These are phyloP conservation scores for Danaus melanippus DNA, from an alignment of 1,140 invertebrate species.

Conservation along the genomic window DNA sequence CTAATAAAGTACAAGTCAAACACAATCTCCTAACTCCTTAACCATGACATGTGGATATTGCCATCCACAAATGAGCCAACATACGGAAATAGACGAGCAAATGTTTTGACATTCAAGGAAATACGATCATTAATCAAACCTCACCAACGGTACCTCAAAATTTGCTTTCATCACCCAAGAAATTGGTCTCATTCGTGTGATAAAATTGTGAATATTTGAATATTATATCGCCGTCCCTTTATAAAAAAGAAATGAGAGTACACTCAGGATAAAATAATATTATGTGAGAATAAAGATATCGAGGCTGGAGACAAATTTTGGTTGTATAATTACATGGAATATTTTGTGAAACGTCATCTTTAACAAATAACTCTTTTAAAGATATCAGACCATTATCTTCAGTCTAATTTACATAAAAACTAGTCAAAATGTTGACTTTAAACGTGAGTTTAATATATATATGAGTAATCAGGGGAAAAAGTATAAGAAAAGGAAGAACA, in stretches of 20 bases:
- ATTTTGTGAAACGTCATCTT: no score
- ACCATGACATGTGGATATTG: neutral
- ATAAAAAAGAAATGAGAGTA: no score
- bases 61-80: constrained; percentile 18
- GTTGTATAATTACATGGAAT: no score
- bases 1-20: no score
- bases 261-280: no score
- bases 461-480: constrained; percentile 2
- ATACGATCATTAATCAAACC: constrained; percentile 18
- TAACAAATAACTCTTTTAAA: no score
- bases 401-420: neutral
- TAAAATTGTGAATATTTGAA: constrained; percentile 9
- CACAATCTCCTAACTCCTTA: no score
- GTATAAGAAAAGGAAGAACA: neutral
- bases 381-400: neutral
- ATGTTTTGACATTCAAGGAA: constrained; percentile 16
- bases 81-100: constrained; percentile 22
- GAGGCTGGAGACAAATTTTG: no score
- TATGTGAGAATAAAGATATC: no score
- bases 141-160: constrained; percentile 8
- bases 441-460: neutral
- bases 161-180: no score
- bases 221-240: neutral
- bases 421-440: neutral
- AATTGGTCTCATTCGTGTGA: neutral